Percentiles rank a stretch among this genome's conserved stretches.
Evolutionary conservation across 2,797 vertebrate species (phyloP).

Genomic region (Mormyrus hasselquistii): DNA sequence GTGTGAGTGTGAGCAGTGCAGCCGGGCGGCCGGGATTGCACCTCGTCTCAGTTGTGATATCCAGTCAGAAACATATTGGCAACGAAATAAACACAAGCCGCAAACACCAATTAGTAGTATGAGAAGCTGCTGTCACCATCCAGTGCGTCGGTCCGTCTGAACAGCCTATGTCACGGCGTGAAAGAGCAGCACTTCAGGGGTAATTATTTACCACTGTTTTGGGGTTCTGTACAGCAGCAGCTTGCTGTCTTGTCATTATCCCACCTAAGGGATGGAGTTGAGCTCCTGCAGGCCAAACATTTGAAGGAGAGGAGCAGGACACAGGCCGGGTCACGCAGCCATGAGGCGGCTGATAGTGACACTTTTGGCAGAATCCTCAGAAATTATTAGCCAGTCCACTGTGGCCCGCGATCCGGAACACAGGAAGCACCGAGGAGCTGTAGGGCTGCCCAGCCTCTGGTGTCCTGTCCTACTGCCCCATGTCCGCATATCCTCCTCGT

Average conservation of each 20-base stretch:
- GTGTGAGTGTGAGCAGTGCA: slow-evolving; percentile 66
- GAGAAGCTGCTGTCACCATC: neutral
- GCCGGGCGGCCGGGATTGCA: neutral
- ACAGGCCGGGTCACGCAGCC: neutral
- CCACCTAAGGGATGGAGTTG: neutral
- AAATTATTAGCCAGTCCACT: neutral
- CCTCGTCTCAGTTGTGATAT: neutral
- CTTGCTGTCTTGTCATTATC: neutral
- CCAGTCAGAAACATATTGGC: neutral
- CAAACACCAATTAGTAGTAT: neutral
- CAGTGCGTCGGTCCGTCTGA: neutral
- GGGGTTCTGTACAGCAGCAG: neutral
- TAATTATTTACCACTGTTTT: neutral
- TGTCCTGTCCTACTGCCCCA: neutral
- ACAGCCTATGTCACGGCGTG: neutral
- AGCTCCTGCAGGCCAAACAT: neutral
- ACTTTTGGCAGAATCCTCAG: neutral
- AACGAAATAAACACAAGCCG: neutral
- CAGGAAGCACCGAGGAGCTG: neutral
- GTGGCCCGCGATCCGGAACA: neutral
- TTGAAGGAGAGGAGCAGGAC: neutral
- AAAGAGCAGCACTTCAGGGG: neutral
- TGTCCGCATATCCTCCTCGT: neutral
- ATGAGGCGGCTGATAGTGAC: neutral
- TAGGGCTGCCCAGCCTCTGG: neutral